Evolutionary conservation across 2,113 vertebrate genomes (phyloP).

Genomic region (Pongo pygmaeus): DNA sequence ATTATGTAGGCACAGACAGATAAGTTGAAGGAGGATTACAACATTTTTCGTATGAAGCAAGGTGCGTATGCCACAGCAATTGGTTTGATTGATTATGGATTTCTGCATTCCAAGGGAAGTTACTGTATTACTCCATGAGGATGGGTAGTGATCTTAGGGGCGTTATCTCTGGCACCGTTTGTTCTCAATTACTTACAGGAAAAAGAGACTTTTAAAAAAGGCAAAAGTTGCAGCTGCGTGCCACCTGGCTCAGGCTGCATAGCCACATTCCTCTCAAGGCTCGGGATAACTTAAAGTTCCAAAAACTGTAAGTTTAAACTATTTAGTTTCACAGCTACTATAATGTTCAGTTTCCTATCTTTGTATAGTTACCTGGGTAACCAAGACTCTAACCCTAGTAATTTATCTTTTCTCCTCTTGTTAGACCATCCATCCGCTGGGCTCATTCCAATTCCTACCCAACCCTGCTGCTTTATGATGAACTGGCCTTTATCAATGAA

Average conservation of each 20-base stretch:
- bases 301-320: background rate
- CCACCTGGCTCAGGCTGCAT: background rate
- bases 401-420: slow-evolving; percentile 20
- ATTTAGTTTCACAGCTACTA: background rate
- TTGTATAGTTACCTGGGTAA: slow-evolving; percentile 11
- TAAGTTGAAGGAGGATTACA: background rate
- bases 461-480: background rate
- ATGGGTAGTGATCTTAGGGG: background rate
- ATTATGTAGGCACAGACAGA: background rate
- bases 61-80: background rate
- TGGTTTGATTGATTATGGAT: background rate
- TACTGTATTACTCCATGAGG: background rate
- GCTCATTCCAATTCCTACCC: slow-evolving; percentile 24
- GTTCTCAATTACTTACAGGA: background rate
- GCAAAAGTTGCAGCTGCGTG: background rate
- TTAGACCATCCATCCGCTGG: slow-evolving; percentile 14
- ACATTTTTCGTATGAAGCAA: background rate
- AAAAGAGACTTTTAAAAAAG: background rate
- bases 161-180: background rate
- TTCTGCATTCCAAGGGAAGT: background rate
- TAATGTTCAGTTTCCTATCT: background rate
- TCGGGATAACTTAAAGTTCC: background rate
- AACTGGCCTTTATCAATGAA: slow-evolving; percentile 31
- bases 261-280: background rate
- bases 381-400: background rate